A percentile compares a stretch with the other conserved stretches of the same genome.
These are phyloP conservation scores for Melitaea cinxia DNA, from an alignment of 1,140 invertebrate species.

Conservation along the genomic window DNA sequence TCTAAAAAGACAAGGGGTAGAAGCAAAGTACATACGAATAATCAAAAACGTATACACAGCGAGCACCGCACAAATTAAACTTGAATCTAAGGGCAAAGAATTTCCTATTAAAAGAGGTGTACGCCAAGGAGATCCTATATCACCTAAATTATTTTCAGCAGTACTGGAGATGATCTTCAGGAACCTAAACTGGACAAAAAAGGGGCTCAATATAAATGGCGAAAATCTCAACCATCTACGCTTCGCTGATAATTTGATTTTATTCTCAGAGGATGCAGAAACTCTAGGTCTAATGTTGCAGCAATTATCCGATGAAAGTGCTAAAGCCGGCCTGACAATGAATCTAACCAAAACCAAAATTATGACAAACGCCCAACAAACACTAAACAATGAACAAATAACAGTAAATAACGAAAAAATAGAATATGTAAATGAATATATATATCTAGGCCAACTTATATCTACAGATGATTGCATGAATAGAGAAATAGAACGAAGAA, in stretches of 20 bases:
- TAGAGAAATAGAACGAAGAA: constrained; percentile 43
- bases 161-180: constrained; percentile 9
- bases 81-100: constrained; percentile 25
- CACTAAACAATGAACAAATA: constrained; percentile 23
- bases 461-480: constrained; percentile 28
- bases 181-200: constrained; percentile 40
- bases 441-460: constrained; percentile 36
- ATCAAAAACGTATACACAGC: not conserved
- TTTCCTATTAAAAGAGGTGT: constrained; percentile 48
- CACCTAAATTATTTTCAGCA: constrained; percentile 50
- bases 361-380: constrained; percentile 31
- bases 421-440: constrained; percentile 36
- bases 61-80: not conserved
- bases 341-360: constrained; percentile 37
- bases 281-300: constrained; percentile 38
- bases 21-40: not conserved
- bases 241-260: constrained; percentile 60
- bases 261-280: not conserved
- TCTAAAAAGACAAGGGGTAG: not conserved
- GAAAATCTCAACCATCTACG: constrained; percentile 49
- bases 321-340: constrained; percentile 36
- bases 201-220: constrained; percentile 48
- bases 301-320: constrained; percentile 37
- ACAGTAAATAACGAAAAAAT: no score
- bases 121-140: constrained; percentile 32